Percentiles rank a stretch among this genome's conserved stretches.
These are phyloP conservation scores for Sprattus sprattus DNA, from an alignment of 2,113 vertebrate genomes.

Conservation along the genomic window DNA sequence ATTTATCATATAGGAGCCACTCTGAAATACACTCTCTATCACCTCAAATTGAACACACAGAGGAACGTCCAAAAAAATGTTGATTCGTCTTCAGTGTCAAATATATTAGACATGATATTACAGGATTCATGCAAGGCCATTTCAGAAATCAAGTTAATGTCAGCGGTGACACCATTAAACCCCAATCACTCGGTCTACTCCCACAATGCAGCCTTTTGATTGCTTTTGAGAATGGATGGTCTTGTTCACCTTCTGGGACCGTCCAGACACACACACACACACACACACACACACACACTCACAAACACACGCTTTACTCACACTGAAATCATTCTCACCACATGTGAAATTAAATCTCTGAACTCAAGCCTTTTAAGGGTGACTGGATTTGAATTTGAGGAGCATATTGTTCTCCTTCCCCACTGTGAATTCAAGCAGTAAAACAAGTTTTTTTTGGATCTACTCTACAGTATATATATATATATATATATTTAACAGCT, in stretches of 20 bases:
- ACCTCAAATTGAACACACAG: not conserved
- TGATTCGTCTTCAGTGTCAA: not conserved
- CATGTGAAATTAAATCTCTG: not conserved
- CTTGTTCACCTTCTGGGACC: not conserved
- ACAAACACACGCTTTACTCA: not conserved
- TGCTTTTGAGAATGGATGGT: not conserved
- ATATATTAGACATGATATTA: not conserved
- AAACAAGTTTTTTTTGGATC: too few species aligned
- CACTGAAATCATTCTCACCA: not conserved
- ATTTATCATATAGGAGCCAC: not conserved
- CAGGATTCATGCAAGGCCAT: not conserved
- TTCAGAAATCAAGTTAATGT: conserved; percentile 12
- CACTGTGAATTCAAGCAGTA: too few species aligned
- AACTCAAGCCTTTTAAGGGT: not conserved
- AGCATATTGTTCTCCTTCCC: too few species aligned
- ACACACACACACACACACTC: not conserved
- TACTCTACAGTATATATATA: too few species aligned
- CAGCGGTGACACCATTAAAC: not conserved
- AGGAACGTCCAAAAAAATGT: not conserved
- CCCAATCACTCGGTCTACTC: not conserved
- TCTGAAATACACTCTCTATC: not conserved
- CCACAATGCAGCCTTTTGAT: not conserved
- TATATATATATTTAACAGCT: too few species aligned
- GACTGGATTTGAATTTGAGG: too few species aligned
- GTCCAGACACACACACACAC: not conserved